These are phyloP conservation scores for Polydesmus complanatus DNA, from an alignment of 2,888 invertebrate genomes.

Conservation along the genomic window DNA sequence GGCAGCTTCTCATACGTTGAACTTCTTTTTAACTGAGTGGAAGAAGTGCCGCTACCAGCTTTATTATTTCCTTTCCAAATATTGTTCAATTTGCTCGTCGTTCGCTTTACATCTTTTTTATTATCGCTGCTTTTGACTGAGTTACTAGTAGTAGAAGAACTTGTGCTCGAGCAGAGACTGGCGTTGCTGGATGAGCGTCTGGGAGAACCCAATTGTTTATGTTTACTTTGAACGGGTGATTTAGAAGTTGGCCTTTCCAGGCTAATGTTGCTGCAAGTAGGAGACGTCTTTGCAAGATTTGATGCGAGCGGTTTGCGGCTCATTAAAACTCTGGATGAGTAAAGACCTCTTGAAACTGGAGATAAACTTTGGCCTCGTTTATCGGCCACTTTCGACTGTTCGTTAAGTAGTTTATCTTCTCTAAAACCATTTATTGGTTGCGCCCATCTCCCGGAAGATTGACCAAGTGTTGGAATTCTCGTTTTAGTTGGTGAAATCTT, in stretches of 20 bases:
- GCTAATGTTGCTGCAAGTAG: background rate
- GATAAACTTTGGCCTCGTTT: constrained; percentile 17
- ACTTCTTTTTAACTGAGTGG: constrained; percentile 23
- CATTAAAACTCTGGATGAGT: background rate
- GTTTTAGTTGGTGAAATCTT: constrained; percentile 19
- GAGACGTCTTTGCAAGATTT: too few relatives aligned
- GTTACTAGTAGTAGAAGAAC: constrained; percentile 13
- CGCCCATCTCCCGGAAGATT: background rate
- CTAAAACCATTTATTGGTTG: background rate
- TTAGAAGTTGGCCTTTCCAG: background rate
- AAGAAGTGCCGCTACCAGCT: background rate
- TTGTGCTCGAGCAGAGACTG: constrained; percentile 22
- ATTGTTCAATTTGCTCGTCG: constrained; percentile 59
- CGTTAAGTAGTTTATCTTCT: background rate
- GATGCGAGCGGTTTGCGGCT: too few relatives aligned
- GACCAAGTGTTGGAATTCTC: constrained; percentile 19
- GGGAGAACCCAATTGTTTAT: constrained; percentile 16
- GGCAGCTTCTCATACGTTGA: constrained; percentile 32
- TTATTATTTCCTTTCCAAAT: constrained; percentile 46
- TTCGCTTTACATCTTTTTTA: constrained; percentile 31
- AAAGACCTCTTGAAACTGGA: constrained; percentile 11
- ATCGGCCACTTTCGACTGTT: background rate
- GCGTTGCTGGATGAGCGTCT: constrained; percentile 25
- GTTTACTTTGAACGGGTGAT: constrained; percentile 12
- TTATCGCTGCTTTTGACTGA: constrained; percentile 12